These are phyloP conservation scores for Trichomycterus rosablanca DNA, from an alignment of 2,113 vertebrate species.

Conservation along the genomic window DNA sequence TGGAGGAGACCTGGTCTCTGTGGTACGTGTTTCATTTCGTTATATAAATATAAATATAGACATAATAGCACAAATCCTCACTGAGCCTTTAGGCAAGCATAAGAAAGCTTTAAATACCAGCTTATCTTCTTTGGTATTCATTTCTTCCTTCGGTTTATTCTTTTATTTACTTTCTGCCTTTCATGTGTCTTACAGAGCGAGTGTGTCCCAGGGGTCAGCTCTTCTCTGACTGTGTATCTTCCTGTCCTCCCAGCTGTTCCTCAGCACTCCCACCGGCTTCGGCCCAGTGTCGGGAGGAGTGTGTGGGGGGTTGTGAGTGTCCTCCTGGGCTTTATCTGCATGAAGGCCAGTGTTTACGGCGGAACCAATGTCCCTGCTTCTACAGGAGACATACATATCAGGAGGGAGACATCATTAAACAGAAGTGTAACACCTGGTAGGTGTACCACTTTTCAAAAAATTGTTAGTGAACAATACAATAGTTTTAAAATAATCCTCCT, in stretches of 20 bases:
- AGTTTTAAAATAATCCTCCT: no score
- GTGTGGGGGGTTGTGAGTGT: constrained; percentile 83
- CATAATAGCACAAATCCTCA: neutral
- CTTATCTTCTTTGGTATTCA: constrained; percentile 2
- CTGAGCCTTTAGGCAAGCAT: neutral
- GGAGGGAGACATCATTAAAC: constrained; percentile 69
- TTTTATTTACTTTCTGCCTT: neutral
- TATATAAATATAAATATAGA: neutral
- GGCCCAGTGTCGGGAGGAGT: constrained; percentile 71
- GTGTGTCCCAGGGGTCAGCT: constrained; percentile 65
- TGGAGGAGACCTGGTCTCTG: constrained; percentile 78
- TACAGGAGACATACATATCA: constrained; percentile 68
- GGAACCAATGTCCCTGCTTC: constrained; percentile 75
- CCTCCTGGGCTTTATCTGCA: constrained; percentile 68
- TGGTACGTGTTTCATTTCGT: constrained; percentile 59
- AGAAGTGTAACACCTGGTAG: constrained; percentile 83
- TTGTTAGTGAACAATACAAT: no score
- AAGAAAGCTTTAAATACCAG: neutral
- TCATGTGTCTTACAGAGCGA: constrained; percentile 59
- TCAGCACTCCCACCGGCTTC: constrained; percentile 47
- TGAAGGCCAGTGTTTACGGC: constrained; percentile 62
- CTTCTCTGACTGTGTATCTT: constrained; percentile 81
- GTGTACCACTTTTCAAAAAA: no score
- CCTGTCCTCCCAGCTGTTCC: constrained; percentile 75
- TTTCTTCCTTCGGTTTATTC: no score